phyloP scores from a whole-genome alignment of 92 coral and sea anemone genomes.

The Porites evermanni region DNA sequence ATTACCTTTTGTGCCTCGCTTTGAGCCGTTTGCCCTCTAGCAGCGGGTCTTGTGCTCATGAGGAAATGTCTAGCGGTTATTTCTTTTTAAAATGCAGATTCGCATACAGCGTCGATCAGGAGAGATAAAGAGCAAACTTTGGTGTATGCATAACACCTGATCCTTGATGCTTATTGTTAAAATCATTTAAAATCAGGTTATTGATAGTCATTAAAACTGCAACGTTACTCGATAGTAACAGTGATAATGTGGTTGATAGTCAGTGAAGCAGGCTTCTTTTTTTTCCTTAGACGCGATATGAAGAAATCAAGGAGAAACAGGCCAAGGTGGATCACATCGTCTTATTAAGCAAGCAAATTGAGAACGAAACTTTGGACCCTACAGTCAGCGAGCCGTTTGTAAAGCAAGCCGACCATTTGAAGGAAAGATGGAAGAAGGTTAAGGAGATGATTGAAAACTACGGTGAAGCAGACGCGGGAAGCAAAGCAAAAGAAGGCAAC shows the following conservation, averaged over 20 bases:
- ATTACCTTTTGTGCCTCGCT: no score
- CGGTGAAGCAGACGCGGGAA: constrained; percentile 21
- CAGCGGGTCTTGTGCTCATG: no score
- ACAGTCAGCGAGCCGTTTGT: constrained; percentile 32
- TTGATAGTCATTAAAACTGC: background rate
- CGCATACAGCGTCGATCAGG: no score
- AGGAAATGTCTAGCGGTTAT: no score
- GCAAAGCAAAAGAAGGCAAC: constrained; percentile 20
- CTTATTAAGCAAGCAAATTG: constrained; percentile 49
- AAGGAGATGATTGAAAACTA: constrained; percentile 49
- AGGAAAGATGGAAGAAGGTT: constrained; percentile 53
- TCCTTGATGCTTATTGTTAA: no score
- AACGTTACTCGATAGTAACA: background rate
- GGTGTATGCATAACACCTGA: no score
- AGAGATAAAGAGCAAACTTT: no score
- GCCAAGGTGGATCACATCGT: constrained; percentile 40
- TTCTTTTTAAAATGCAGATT: no score
- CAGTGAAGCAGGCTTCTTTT: background rate
- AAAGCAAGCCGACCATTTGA: constrained; percentile 39
- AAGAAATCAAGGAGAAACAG: constrained; percentile 41
- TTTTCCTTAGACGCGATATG: constrained; percentile 40
- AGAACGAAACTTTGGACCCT: constrained; percentile 50
- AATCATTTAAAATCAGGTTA: background rate
- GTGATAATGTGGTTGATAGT: background rate
- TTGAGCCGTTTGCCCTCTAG: no score